phyloP scores from a whole-genome alignment of 2,888 invertebrate species.

The Brenthis daphne region DNA sequence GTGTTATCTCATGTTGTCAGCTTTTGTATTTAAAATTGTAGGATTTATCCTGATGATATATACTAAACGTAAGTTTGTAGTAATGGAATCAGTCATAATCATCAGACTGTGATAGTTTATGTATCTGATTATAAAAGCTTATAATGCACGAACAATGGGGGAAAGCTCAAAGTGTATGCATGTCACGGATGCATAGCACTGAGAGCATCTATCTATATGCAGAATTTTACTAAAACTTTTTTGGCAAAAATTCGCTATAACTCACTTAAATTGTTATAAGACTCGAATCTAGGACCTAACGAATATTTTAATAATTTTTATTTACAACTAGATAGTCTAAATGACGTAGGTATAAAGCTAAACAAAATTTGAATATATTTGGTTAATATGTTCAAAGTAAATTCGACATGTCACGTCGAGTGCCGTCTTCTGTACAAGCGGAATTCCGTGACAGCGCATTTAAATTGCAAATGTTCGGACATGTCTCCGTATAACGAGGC shows the following conservation, averaged over 20 bases:
- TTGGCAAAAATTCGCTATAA: no score
- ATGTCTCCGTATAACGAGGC: slow-evolving; percentile 27
- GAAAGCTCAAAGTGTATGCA: no score
- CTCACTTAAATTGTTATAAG: no score
- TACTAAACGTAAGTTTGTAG: no score
- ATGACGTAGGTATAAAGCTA: not conserved
- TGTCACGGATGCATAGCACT: no score
- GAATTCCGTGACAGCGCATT: slow-evolving; percentile 22
- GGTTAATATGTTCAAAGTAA: not conserved
- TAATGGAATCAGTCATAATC: no score
- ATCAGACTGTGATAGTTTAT: no score
- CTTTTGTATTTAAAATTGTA: not conserved
- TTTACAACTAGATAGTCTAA: not conserved
- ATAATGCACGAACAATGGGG: no score
- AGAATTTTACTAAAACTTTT: no score
- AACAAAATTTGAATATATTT: not conserved
- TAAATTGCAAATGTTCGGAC: slow-evolving; percentile 29
- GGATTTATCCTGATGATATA: no score
- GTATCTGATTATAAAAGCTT: no score
- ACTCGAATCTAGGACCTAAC: not conserved
- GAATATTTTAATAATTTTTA: not conserved
- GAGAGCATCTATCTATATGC: no score
- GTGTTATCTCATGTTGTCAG: not conserved
- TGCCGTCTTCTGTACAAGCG: slow-evolving; percentile 8
- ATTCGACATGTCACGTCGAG: slow-evolving; percentile 1